These are phyloP conservation scores for Mesodorylaimus sp. DNA, from an alignment of 2,888 invertebrate species.

Conservation along the genomic window DNA sequence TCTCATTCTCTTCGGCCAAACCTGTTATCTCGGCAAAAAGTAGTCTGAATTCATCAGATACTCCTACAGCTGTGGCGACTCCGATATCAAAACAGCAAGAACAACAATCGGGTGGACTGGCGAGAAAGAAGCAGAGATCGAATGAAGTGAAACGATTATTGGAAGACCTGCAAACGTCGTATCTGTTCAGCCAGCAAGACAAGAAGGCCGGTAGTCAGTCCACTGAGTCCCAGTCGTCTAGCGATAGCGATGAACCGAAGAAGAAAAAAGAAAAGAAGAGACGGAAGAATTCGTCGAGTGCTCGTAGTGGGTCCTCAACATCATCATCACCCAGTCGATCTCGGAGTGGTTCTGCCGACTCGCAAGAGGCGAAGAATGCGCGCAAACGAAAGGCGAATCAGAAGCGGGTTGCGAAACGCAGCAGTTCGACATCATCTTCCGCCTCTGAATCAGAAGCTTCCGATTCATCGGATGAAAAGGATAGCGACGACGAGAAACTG, in stretches of 20 bases:
- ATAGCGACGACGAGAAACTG: not conserved
- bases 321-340: too few relatives aligned
- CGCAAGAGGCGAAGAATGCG: too few relatives aligned
- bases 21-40: not conserved
- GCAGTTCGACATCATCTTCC: too few relatives aligned
- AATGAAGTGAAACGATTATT: slow-evolving; percentile 16
- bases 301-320: not conserved
- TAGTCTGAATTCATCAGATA: not conserved
- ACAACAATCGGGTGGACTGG: not conserved
- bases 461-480: not conserved
- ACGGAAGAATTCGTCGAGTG: too few relatives aligned
- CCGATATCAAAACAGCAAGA: not conserved
- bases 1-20: not conserved
- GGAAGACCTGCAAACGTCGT: slow-evolving; percentile 14
- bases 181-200: not conserved
- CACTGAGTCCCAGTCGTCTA: not conserved
- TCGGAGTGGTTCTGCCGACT: too few relatives aligned
- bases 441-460: too few relatives aligned
- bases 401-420: too few relatives aligned
- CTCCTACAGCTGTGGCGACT: not conserved
- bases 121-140: slow-evolving; percentile 9
- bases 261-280: not conserved
- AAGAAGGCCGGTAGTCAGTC: not conserved
- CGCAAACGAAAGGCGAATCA: too few relatives aligned
- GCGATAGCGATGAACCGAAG: not conserved